Evolutionary conservation across 2,888 invertebrate genomes (phyloP), one percentile per base, ranked within the genome.

Genomic region (Andrena fulva): DNA sequence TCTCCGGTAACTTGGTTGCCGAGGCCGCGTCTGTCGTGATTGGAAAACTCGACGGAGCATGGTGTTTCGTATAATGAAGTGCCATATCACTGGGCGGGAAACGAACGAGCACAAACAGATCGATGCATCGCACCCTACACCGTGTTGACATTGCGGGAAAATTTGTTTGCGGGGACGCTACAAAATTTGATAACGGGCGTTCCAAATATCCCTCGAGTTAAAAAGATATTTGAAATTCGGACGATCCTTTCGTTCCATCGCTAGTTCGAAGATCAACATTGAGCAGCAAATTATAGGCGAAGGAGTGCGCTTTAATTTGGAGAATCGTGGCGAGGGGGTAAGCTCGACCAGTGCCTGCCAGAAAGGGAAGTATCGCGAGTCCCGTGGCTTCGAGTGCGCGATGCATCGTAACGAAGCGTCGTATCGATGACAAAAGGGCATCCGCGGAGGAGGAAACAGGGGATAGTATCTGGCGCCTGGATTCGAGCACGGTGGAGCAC

Each of bases 21-120:
- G 29, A 29, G 33, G 12, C 27, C 12, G 12, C 33, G 68, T 72
- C 72, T 54, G 50, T 8, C 27, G 75, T 75, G 82, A 85, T 85
- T 75, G 75, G 85, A 75, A 85, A 78, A 69, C 74, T 56, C 74
- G 63, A 75, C 82, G 64, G 69, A 56, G 78, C 72, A 59, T 56
- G 76, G 75, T 74, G 73, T 76, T 59, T 62, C 50, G 56, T 73
- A 62, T 85, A 86, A 86, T 75, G 76, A 86, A 82, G 77, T 85
- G 74, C 50, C 87, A 75, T 77, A 84, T 86, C 77, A 62, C 33
- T 50, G 75, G 75, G 76, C 77, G 72, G 78, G 73, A 78, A 67
- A 60, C 54, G 78, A 67, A 56, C 59, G 50, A 10, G 52, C 35
- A 10, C 50, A 59, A 66, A 64, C 69, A 66, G 59, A 66, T 77